These are phyloP conservation scores for Bembecia ichneumoniformis DNA, from an alignment of 2,888 invertebrate species.

Conservation along the genomic window DNA sequence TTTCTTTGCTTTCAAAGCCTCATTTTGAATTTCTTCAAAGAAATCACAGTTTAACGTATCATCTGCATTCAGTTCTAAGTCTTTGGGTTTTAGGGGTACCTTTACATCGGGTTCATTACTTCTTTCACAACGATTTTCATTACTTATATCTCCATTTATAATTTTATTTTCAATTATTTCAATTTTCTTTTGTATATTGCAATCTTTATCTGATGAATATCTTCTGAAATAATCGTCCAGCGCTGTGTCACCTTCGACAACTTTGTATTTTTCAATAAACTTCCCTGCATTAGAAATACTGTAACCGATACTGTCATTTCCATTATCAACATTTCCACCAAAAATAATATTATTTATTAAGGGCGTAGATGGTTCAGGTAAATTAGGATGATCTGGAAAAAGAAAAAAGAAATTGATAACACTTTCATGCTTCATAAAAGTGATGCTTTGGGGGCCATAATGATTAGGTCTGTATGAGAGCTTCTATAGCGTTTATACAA, in stretches of 20 bases:
- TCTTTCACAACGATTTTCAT: background rate
- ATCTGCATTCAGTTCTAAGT: background rate
- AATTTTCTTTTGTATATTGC: constrained; percentile 1
- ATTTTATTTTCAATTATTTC: constrained; percentile 9
- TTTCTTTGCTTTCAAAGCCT: background rate
- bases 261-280: constrained; percentile 17
- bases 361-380: constrained; percentile 40
- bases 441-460: too few relatives aligned
- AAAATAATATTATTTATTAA: constrained; percentile 50
- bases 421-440: too few relatives aligned
- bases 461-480: too few relatives aligned
- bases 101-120: background rate
- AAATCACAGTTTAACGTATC: background rate
- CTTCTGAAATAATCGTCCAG: constrained; percentile 31
- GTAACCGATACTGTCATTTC: constrained; percentile 3
- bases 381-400: constrained; percentile 17
- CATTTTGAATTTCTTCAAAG: background rate
- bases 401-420: too few relatives aligned
- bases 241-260: constrained; percentile 20
- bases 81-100: background rate
- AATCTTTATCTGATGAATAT: constrained; percentile 6
- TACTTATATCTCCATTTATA: background rate
- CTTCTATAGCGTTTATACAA: too few relatives aligned
- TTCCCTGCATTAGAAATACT: constrained; percentile 11
- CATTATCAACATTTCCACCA: constrained; percentile 23